phyloP scores from a whole-genome alignment of 2,888 invertebrate species.

The Tenthredo amoena region DNA sequence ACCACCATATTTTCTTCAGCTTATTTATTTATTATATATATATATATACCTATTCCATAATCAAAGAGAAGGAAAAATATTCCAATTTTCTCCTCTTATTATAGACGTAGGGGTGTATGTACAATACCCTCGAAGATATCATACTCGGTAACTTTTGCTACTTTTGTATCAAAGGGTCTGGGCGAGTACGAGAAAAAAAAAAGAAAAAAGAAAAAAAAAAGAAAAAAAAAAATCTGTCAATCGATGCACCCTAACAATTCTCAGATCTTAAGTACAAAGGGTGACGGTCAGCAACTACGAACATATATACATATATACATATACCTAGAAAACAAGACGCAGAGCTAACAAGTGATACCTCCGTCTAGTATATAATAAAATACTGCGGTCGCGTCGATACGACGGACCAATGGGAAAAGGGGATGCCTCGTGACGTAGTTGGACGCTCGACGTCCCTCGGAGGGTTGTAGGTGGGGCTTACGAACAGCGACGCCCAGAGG shows the following conservation, averaged over 20 bases:
- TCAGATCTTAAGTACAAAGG: not conserved
- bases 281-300: not conserved
- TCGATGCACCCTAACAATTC: not conserved
- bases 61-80: too few species aligned
- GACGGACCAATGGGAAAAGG: slow-evolving; percentile 73
- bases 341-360: not conserved
- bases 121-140: too few species aligned
- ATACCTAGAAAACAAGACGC: not conserved
- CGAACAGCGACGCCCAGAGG: slow-evolving; percentile 71
- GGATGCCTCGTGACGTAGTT: slow-evolving; percentile 72
- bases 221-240: not conserved
- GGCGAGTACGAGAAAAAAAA: too few species aligned
- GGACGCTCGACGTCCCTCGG: slow-evolving; percentile 73
- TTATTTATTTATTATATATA: too few species aligned
- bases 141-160: too few species aligned
- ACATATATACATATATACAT: not conserved
- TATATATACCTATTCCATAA: too few species aligned
- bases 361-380: slow-evolving; percentile 70
- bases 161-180: too few species aligned
- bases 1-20: not conserved
- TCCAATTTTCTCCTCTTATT: too few species aligned
- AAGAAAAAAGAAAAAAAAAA: too few species aligned
- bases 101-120: too few species aligned
- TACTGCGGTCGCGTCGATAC: slow-evolving; percentile 71
- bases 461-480: slow-evolving; percentile 76